These are phyloP conservation scores for Esox niger DNA, from an alignment of 2,113 vertebrate species.

Conservation along the genomic window DNA sequence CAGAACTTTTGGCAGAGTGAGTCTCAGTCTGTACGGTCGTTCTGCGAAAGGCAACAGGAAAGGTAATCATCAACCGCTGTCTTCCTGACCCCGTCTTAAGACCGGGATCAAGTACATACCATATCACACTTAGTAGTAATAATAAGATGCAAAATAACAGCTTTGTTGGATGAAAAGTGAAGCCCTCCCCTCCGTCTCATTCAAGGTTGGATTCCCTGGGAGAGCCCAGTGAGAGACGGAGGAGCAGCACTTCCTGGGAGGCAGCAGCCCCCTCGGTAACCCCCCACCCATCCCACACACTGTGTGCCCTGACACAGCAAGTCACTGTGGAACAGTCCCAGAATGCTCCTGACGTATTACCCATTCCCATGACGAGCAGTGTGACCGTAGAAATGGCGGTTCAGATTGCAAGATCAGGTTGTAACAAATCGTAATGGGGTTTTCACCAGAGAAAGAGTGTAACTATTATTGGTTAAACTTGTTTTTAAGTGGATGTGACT, in stretches of 20 bases:
- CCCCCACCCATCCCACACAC: not conserved
- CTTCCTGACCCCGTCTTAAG: not conserved
- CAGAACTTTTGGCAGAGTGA: slow-evolving; percentile 81
- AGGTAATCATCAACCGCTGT: slow-evolving; percentile 66
- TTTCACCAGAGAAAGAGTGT: too few relatives aligned
- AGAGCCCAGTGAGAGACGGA: not conserved
- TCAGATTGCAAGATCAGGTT: too few relatives aligned
- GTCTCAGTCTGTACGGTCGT: slow-evolving; percentile 67
- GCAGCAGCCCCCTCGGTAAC: not conserved
- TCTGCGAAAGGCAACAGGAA: slow-evolving; percentile 72
- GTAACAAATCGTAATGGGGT: too few relatives aligned
- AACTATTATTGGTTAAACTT: too few relatives aligned
- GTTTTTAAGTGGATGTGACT: too few relatives aligned
- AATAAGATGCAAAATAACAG: not conserved
- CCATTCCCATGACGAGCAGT: too few relatives aligned
- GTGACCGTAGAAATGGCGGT: too few relatives aligned
- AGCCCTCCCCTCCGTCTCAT: not conserved
- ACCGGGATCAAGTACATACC: not conserved
- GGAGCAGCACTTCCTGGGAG: not conserved
- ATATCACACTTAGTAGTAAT: not conserved
- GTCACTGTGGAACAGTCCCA: too few relatives aligned
- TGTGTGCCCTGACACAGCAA: not conserved
- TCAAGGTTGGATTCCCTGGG: not conserved
- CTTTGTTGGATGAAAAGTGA: not conserved
- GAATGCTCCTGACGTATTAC: too few relatives aligned